Conservation (phyloP, 2,888 invertebrate genomes). For the Entomobrya proxima region DNA sequence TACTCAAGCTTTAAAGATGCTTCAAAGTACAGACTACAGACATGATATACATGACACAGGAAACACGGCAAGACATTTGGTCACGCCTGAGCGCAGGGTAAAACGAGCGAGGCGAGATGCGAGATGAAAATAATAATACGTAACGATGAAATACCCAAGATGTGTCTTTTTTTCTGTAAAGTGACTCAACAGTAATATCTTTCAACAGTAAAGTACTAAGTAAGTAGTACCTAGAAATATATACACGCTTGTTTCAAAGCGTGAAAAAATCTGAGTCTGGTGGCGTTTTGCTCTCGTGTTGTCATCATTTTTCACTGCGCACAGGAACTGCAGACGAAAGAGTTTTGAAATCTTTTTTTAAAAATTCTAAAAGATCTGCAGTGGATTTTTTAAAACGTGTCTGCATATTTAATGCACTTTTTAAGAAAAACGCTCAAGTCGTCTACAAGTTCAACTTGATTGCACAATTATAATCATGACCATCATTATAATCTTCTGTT, state of each 20-base stretch:
- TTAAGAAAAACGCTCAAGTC: too few relatives aligned
- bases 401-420: neutral
- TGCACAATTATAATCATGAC: neutral
- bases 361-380: too few relatives aligned
- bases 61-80: conserved; percentile 61
- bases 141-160: too few relatives aligned
- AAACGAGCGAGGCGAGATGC: conserved; percentile 38
- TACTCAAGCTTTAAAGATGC: too few relatives aligned
- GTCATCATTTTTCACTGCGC: neutral
- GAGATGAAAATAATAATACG: neutral
- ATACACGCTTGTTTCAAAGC: too few relatives aligned
- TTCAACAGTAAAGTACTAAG: too few relatives aligned
- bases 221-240: too few relatives aligned
- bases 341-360: neutral
- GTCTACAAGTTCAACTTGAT: conserved; percentile 29
- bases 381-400: neutral
- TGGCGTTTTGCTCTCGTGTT: too few relatives aligned
- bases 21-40: conserved; percentile 48
- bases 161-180: too few relatives aligned
- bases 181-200: too few relatives aligned
- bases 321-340: neutral
- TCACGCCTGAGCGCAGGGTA: conserved; percentile 48
- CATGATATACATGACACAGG: conserved; percentile 45
- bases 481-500: neutral
- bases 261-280: too few relatives aligned